Percentiles rank a stretch among this genome's conserved stretches.
Evolutionary conservation across 2,797 vertebrate species (phyloP).

Genomic region (Enteromius radiatus): DNA sequence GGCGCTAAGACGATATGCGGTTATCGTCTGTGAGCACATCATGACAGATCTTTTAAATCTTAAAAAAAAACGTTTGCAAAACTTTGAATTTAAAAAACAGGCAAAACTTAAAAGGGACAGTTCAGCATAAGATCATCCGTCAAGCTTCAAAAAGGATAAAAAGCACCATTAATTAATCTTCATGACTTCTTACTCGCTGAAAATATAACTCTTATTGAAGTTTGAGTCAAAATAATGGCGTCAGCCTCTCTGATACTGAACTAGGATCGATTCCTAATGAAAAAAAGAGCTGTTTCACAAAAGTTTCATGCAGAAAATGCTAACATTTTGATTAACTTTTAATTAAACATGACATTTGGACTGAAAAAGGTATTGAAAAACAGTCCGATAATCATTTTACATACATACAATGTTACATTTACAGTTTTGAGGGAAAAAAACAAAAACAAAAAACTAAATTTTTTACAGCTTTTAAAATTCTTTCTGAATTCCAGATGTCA

Average conservation of each 20-base stretch:
- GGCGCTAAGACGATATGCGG: not conserved
- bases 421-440: not conserved
- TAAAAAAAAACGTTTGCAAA: not conserved
- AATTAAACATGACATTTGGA: not conserved
- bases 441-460: not conserved
- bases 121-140: not conserved
- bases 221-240: not conserved
- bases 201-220: not conserved
- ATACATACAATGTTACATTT: not conserved
- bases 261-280: not conserved
- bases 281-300: not conserved
- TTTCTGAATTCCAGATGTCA: not conserved
- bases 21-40: slow-evolving; percentile 19
- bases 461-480: not conserved
- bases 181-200: not conserved
- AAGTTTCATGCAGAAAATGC: not conserved
- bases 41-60: slow-evolving; percentile 21
- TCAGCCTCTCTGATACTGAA: not conserved
- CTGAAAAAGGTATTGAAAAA: not conserved
- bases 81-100: not conserved
- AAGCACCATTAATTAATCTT: slow-evolving; percentile 8
- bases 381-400: not conserved
- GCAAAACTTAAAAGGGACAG: not conserved
- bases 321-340: not conserved
- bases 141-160: not conserved